A percentile compares a stretch with the other conserved stretches of the same genome.
phyloP scores from a whole-genome alignment of 1,140 invertebrate species.

The Leptonema lineaticorne region DNA sequence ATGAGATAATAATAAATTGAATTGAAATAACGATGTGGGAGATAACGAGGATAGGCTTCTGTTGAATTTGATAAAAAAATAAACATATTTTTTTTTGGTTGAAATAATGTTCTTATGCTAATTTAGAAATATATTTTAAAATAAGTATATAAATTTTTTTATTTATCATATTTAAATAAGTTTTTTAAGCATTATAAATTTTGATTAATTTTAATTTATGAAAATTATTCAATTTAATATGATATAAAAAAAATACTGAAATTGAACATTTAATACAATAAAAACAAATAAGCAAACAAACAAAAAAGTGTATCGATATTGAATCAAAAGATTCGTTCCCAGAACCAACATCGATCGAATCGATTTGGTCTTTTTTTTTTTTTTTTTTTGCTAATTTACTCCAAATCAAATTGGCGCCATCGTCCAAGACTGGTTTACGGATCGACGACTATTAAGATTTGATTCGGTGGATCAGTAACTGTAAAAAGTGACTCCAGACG shows the following conservation, averaged over 20 bases:
- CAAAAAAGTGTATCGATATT: neutral
- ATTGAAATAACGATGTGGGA: too few species aligned
- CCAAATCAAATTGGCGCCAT: neutral
- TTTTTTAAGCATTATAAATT: too few species aligned
- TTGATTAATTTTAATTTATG: too few species aligned
- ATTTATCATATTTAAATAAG: too few species aligned
- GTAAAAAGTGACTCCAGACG: constrained; percentile 14
- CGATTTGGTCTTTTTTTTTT: neutral
- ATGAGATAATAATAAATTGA: too few species aligned
- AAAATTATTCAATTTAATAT: neutral
- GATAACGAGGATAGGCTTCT: too few species aligned
- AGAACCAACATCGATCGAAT: neutral
- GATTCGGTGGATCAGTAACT: neutral
- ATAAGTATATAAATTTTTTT: too few species aligned
- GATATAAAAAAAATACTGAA: neutral
- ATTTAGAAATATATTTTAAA: neutral
- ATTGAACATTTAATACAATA: neutral
- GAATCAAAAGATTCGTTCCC: neutral
- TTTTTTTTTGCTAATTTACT: constrained; percentile 11
- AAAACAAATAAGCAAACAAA: neutral
- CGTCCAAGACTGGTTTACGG: neutral
- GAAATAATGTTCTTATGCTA: neutral
- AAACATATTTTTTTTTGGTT: too few species aligned
- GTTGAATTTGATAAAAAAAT: too few species aligned
- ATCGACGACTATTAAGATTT: neutral